These are phyloP conservation scores for Geococcyx californianus DNA, from an alignment of 2,113 vertebrate genomes.

Conservation along the genomic window DNA sequence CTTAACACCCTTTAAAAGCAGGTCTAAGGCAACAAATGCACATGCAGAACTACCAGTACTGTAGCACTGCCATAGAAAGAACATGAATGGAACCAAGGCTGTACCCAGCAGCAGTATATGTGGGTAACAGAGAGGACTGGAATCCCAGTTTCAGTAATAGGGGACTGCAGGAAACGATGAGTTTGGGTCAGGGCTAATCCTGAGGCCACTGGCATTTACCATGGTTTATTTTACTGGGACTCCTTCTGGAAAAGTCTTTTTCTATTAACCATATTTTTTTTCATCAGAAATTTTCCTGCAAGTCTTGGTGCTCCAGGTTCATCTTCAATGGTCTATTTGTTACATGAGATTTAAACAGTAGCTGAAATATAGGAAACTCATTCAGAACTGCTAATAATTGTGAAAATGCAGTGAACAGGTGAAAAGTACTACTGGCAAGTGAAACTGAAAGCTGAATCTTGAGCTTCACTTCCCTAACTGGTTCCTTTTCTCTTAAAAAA, in stretches of 20 bases:
- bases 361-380: neutral
- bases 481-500: neutral
- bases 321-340: neutral
- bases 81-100: rapidly evolving
- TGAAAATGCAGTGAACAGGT: neutral
- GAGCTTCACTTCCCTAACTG: neutral
- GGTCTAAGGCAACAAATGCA: neutral
- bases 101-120: neutral
- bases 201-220: neutral
- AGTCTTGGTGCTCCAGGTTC: neutral
- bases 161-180: neutral
- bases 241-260: neutral
- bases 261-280: neutral
- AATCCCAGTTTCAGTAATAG: neutral
- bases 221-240: neutral
- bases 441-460: neutral
- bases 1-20: neutral
- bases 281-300: neutral
- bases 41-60: neutral
- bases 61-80: neutral
- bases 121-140: neutral
- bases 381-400: neutral
- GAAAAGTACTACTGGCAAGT: neutral
- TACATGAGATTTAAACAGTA: neutral
- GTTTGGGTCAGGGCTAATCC: neutral